Percentiles rank a stretch among this genome's conserved stretches.
phyloP scores from a whole-genome alignment of 1,140 invertebrate genomes.

The Homarus americanus region DNA sequence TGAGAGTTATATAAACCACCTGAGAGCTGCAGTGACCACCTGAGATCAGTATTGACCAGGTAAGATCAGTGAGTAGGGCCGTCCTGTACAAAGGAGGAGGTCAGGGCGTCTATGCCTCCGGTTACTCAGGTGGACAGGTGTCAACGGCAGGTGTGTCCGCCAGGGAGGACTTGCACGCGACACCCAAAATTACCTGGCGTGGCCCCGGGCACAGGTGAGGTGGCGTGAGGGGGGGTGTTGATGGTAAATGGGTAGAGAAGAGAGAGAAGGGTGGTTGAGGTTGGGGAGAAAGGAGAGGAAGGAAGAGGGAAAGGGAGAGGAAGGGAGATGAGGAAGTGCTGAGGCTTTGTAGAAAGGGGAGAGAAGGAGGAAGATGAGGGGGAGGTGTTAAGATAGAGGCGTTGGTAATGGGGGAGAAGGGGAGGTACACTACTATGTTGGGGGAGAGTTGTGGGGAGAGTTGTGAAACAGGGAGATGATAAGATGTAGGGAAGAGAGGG shows the following conservation, averaged over 20 bases:
- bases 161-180: constrained; percentile 26
- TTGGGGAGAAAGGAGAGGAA: neutral
- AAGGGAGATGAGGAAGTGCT: too few relatives aligned
- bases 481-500: neutral
- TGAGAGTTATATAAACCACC: too few relatives aligned
- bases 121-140: constrained; percentile 16
- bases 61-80: too few relatives aligned
- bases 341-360: too few relatives aligned
- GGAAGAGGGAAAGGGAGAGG: neutral
- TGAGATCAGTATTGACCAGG: too few relatives aligned
- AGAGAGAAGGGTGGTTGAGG: neutral
- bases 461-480: neutral
- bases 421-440: too few relatives aligned
- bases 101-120: neutral
- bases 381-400: too few relatives aligned
- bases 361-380: neutral
- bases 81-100: too few relatives aligned
- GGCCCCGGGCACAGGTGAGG: constrained; percentile 19
- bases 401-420: too few relatives aligned
- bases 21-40: too few relatives aligned
- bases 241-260: neutral
- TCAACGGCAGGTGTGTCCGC: constrained; percentile 20
- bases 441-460: neutral
- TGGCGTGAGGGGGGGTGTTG: neutral
- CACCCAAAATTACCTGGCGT: constrained; percentile 47